Evolutionary conservation across 2,113 vertebrate species (phyloP), one percentile per base, ranked within the genome.

Genomic region (Sminthopsis crassicaudata): DNA sequence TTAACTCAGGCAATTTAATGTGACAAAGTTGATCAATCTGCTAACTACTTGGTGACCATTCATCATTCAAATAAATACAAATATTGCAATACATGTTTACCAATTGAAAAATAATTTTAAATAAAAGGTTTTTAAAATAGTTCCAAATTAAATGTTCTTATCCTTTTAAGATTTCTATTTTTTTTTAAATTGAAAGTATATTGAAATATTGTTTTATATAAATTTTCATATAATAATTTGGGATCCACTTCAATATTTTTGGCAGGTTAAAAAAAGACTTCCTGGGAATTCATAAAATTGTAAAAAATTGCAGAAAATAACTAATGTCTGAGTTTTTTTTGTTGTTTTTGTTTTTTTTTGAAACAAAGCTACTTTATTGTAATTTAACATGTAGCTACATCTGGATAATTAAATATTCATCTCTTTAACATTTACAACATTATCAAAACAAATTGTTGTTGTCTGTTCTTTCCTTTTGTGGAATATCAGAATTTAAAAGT

Each of bases 341-440:
- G n/a, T n/a, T n/a, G n/a, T 48, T 48, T 48, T 48, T 48, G 46
- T 48, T 48, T 48, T 93, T 93, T 97, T 92, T 92, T 96, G 90
- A 93, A 97, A 91, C 8, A 97, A 96, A 94, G 94, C 9, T 94
- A 26, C 91, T 95, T 97, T 96, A 95, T 52, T 94, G 84, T 95
- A 96, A 93, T 97, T 96, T 91, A 96, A 90, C 42, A 92, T 92
- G 91, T 53, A 94, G 93, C 97, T 96, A 67, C 54, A 93, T 96
- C 51, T 92, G 93, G 91, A 92, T 96, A 96, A 97, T 98, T 95
- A 98, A 98, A 97, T 93, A 93, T 93, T 93, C 94, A 92, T 95
- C 67, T 96, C 90, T 96, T 96, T 94, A 88, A 95, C 60, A 67
- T 97, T 96, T 97, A 97, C 95, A 97, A 96, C 96, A 55, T 94